A percentile compares a stretch with the other conserved stretches of the same genome.
These are phyloP conservation scores for Oreochromis aureus DNA, from an alignment of 2,113 vertebrate species.

Conservation along the genomic window DNA sequence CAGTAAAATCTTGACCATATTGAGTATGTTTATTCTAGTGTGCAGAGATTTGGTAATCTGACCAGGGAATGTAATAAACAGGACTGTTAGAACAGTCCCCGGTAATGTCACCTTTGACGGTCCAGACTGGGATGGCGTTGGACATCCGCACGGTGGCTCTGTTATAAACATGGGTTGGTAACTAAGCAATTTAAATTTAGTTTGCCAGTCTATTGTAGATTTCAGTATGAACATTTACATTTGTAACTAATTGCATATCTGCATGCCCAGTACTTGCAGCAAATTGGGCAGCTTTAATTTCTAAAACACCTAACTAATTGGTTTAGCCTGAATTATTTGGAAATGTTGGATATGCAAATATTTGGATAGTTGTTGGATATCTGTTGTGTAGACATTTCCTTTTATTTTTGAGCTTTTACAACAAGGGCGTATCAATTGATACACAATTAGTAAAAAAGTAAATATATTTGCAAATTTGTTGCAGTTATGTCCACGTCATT, in stretches of 20 bases:
- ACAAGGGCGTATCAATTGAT: neutral
- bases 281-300: neutral
- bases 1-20: no score
- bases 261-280: neutral
- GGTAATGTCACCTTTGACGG: no score
- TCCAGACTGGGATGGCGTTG: no score
- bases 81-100: no score
- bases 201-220: accelerated
- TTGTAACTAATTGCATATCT: neutral
- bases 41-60: no score
- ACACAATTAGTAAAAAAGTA: neutral
- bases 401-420: no score
- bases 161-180: neutral
- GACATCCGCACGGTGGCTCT: no score
- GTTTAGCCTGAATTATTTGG: no score
- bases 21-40: no score
- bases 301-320: no score
- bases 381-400: no score
- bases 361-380: neutral
- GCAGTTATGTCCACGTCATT: neutral
- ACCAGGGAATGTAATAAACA: no score
- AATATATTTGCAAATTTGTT: neutral
- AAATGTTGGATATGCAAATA: neutral
- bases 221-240: neutral
- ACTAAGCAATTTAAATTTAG: neutral